Base-by-base conservation (phyloP, 2,797 vertebrate genomes). In the Rachycentron canadum region DNA sequence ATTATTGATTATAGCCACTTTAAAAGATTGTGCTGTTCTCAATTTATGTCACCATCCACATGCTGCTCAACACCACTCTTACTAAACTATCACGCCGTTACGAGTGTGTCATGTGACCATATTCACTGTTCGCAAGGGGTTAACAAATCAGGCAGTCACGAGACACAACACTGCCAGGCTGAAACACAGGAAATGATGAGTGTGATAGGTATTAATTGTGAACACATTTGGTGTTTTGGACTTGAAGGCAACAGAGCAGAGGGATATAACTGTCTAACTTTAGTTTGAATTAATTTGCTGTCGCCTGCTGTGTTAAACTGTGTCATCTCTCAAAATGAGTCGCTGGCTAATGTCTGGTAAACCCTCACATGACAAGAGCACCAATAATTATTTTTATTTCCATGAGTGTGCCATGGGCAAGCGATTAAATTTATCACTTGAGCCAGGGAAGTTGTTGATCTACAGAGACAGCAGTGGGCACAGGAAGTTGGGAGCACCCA, bases 151-250 rank as follows among this genome's bases (percentile, higher is more conserved):
- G 40, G 43, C 34, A 53, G 63, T 73, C 76, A 87, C 25, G 0
- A 78, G 79, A 81, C 65, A 5, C 12, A 59, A 76, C 59, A 9
- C 38, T 52, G 34, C 26, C 55, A 5, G 1, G 32, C 47, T 70
- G 10, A 65, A 61, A 72, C 55, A 45, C 56, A 78, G 81, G 77
- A 87, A 86, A 52, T 17, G 23, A 77, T 21, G 47, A 8, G 26
- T 47, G 19, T 32, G 11, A 73, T n/a, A 28, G 49, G 49, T 53
- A 71, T 77, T 55, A 47, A 72, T 52, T 62, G 41, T 6, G 4
- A 32, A 41, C 38, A 43, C 26, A 79, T 74, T 49, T 28, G 26
- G 53, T 65, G 28, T n/a, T 25, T 49, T n/a, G 34, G 32, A 28
- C 5, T 57, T 38, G 32, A 16, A 50, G n/a, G 50, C 9, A 17